These are phyloP conservation scores for Drosophila lacicola DNA, from an alignment of 2,888 invertebrate species.

Conservation along the genomic window DNA sequence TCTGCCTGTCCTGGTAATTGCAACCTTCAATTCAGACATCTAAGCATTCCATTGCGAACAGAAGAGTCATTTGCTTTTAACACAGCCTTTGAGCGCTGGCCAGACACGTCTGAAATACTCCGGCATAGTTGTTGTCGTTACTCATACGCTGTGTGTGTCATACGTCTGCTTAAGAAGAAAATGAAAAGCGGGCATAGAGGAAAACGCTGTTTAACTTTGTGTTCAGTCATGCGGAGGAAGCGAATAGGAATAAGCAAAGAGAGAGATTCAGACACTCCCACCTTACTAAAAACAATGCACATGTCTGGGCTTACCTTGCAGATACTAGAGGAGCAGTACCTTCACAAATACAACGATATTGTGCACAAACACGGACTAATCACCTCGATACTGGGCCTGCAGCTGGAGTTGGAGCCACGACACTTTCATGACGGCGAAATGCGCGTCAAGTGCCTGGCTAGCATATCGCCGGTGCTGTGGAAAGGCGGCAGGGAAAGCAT, in stretches of 20 bases:
- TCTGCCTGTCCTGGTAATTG: conserved; percentile 57
- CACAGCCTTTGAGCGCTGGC: conserved; percentile 46
- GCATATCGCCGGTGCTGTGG: conserved; percentile 87
- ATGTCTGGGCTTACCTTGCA: conserved; percentile 70
- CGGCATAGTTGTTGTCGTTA: conserved; percentile 35
- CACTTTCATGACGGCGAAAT: conserved; percentile 88
- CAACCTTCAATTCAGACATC: conserved; percentile 55
- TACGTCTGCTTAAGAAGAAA: conserved; percentile 41
- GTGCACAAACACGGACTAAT: conserved; percentile 87
- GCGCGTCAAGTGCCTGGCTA: conserved; percentile 88
- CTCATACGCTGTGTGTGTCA: conserved; percentile 54
- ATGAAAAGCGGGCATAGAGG: conserved; percentile 35
- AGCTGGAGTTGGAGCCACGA: conserved; percentile 86
- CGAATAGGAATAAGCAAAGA: background rate
- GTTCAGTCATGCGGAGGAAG: conserved; percentile 8
- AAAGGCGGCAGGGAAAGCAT: conserved; percentile 87
- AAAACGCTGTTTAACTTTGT: conserved; percentile 30
- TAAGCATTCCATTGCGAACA: conserved; percentile 35
- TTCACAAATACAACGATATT: conserved; percentile 86
- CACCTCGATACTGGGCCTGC: conserved; percentile 87
- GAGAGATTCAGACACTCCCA: background rate
- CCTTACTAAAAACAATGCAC: conserved; percentile 25
- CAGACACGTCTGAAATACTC: conserved; percentile 70
- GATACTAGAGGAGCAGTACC: conserved; percentile 86
- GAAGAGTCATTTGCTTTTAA: conserved; percentile 45